phyloP scores from a whole-genome alignment of 2,888 invertebrate genomes.

The Machimus atricapillus region DNA sequence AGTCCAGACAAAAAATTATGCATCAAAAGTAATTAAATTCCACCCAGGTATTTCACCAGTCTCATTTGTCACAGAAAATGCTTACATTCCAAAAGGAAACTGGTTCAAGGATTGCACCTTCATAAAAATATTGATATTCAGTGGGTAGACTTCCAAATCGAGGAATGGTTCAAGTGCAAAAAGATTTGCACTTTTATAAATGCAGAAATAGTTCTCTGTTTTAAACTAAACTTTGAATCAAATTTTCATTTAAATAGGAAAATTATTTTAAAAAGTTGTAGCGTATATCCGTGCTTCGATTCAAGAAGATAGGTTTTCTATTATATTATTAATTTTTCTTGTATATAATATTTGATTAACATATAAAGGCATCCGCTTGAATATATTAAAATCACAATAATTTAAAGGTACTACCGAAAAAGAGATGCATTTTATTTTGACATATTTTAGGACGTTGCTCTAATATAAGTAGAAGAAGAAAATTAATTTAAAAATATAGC shows the following conservation, averaged over 20 bases:
- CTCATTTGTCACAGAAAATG: background rate
- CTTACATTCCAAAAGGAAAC: background rate
- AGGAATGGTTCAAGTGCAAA: background rate
- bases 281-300: background rate
- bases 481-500: no score
- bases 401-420: no score
- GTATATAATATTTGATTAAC: no score
- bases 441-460: no score
- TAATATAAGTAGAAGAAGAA: no score
- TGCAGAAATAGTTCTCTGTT: background rate
- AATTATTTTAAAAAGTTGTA: background rate
- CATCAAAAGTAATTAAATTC: background rate
- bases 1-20: background rate
- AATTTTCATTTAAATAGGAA: background rate
- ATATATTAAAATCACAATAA: no score
- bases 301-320: background rate
- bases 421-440: no score
- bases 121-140: background rate
- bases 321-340: no score
- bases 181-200: background rate
- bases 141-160: background rate
- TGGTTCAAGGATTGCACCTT: background rate
- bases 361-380: no score
- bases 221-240: background rate
- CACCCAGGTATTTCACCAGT: background rate